Percentiles rank a stretch among this genome's conserved stretches.
These are phyloP conservation scores for Procapra przewalskii DNA, from an alignment of 2,113 vertebrate species.

Conservation along the genomic window DNA sequence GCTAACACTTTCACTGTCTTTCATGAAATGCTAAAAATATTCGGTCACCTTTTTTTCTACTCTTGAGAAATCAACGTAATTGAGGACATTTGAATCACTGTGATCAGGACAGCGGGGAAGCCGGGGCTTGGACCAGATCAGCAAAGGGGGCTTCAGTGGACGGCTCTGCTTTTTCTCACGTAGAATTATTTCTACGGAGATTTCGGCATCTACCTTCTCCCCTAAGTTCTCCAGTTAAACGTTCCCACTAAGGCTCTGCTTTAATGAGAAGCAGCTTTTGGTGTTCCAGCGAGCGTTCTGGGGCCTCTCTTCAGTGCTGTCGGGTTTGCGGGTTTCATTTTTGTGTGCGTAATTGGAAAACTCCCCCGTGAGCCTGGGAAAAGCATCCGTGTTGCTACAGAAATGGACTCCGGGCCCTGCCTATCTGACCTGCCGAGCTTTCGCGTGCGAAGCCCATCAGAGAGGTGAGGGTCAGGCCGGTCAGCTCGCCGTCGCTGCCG, in stretches of 20 bases:
- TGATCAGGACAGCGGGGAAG: background rate
- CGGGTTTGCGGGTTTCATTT: conserved; percentile 14
- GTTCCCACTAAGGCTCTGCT: conserved; percentile 1
- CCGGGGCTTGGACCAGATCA: background rate
- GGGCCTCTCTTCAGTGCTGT: background rate
- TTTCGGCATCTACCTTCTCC: background rate
- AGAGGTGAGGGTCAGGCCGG: conserved; percentile 51
- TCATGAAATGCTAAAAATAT: background rate
- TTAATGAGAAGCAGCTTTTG: background rate
- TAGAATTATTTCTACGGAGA: accelerated
- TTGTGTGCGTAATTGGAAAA: conserved; percentile 20
- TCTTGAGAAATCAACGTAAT: background rate
- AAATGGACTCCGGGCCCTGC: background rate
- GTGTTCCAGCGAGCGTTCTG: background rate
- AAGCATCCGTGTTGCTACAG: background rate
- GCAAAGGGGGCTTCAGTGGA: accelerated
- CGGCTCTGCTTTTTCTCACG: background rate
- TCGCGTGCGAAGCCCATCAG: background rate
- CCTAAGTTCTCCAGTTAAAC: background rate
- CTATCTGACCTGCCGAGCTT: background rate
- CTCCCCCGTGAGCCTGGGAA: background rate
- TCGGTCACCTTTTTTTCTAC: background rate
- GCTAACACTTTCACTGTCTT: background rate
- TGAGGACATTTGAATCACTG: background rate
- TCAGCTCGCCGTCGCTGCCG: background rate